Conservation (phyloP, 2,113 vertebrate genomes). For the Nyctibius bracteatus region DNA sequence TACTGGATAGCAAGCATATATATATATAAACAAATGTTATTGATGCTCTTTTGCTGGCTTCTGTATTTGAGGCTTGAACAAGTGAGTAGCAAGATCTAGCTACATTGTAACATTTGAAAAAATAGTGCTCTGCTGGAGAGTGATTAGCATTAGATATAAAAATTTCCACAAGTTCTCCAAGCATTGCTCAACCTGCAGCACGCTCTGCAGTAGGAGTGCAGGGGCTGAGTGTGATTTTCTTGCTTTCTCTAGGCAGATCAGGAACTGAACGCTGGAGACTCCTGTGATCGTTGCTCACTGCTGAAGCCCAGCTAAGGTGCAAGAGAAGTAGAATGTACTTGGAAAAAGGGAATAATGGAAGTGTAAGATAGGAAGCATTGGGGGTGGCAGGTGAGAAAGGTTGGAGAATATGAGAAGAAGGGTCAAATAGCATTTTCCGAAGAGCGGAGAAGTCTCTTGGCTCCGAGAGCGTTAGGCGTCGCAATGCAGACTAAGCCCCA, state of each 20-base stretch:
- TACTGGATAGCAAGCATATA: not conserved
- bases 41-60: not conserved
- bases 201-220: fast-evolving
- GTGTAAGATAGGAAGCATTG: not conserved
- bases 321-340: not conserved
- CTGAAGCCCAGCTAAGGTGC: not conserved
- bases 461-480: fast-evolving
- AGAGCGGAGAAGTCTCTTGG: not conserved
- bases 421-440: not conserved
- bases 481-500: fast-evolving
- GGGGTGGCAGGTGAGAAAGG: not conserved
- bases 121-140: not conserved
- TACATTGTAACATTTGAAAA: not conserved
- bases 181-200: not conserved
- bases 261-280: not conserved
- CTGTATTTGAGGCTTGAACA: not conserved
- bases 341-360: not conserved
- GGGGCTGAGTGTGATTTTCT: fast-evolving
- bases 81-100: not conserved
- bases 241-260: not conserved
- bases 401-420: not conserved
- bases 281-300: not conserved
- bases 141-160: not conserved
- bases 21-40: not conserved
- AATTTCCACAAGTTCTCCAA: not conserved